A percentile compares a stretch with the other conserved stretches of the same genome.
Conservation (phyloP, 2,888 invertebrate species). For the Stramonita haemastoma region DNA sequence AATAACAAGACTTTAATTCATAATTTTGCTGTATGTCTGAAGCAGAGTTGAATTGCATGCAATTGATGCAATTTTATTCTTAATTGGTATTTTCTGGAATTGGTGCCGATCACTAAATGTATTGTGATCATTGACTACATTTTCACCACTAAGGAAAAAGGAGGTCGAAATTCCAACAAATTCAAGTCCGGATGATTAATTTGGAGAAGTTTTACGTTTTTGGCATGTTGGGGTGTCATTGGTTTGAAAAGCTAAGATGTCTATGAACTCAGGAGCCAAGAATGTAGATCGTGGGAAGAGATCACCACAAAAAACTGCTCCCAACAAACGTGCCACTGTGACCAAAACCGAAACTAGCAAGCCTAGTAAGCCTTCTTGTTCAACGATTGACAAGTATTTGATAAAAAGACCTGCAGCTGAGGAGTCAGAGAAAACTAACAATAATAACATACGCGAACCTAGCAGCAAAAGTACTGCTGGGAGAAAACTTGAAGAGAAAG, state of each 20-base stretch:
- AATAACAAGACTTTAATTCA: not conserved
- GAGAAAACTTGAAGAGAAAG: not conserved
- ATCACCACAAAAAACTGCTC: not conserved
- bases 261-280: not conserved
- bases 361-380: not conserved
- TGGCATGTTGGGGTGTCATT: too few relatives aligned
- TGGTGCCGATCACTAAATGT: not conserved
- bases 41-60: not conserved
- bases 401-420: not conserved
- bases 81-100: not conserved
- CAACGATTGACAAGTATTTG: not conserved
- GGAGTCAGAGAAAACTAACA: not conserved
- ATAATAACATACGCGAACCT: not conserved
- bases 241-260: not conserved
- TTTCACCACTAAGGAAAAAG: not conserved
- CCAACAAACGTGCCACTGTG: not conserved
- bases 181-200: not conserved
- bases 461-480: not conserved
- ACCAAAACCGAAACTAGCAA: constrained; percentile 25
- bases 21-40: not conserved
- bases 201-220: not conserved
- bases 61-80: not conserved
- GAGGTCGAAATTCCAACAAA: not conserved
- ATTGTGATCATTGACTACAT: constrained; percentile 28
- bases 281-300: not conserved